A percentile compares a stretch with the other conserved stretches of the same genome.
Conservation (phyloP, 2,888 invertebrate species). For the Autographa gamma region DNA sequence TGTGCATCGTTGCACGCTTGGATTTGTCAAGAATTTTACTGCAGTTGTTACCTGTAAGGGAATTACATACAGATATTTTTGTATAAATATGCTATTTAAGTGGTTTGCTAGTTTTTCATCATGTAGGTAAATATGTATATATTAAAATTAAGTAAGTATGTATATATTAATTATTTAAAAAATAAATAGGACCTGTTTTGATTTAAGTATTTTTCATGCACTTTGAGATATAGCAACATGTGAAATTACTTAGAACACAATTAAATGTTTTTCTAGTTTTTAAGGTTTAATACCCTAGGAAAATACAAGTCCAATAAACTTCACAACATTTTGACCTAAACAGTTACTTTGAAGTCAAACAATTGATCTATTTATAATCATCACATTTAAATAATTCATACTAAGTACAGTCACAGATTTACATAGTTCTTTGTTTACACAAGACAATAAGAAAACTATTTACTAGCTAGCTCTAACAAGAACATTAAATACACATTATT, state of each 20-base stretch:
- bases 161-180: too few species aligned
- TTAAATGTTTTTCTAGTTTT: too few species aligned
- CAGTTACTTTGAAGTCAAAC: background rate
- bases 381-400: background rate
- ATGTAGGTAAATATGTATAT: too few species aligned
- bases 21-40: conserved; percentile 95
- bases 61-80: conserved; percentile 1
- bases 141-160: too few species aligned
- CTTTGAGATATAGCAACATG: too few species aligned
- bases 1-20: conserved; percentile 94
- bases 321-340: background rate
- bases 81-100: too few species aligned
- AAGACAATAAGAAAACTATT: conserved; percentile 4
- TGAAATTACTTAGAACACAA: too few species aligned
- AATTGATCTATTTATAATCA: background rate
- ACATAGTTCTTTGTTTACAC: background rate
- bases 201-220: too few species aligned
- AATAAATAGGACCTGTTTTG: too few species aligned
- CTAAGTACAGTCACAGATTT: background rate
- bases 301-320: too few species aligned
- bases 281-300: too few species aligned
- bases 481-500: background rate
- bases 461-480: background rate
- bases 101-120: too few species aligned
- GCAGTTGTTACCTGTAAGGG: conserved; percentile 93